These are phyloP conservation scores for human DNA, from an alignment of 2,113 vertebrate genomes.

Conservation along the genomic window DNA sequence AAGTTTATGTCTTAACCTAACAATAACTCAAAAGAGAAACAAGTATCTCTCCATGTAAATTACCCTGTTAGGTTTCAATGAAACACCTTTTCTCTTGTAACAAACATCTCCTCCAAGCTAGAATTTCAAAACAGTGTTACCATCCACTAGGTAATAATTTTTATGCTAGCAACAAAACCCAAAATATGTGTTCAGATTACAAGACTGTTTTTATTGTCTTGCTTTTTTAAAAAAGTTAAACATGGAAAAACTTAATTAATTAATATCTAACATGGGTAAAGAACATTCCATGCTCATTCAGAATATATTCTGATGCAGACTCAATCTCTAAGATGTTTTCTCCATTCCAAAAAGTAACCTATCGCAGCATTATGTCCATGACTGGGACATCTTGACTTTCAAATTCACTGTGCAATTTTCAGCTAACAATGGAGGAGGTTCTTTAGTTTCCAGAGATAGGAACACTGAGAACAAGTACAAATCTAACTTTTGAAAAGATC, in stretches of 20 bases:
- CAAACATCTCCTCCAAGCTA: not conserved
- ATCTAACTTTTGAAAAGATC: slow-evolving; percentile 15
- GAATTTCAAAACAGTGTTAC: slow-evolving; percentile 32
- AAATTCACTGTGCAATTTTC: slow-evolving; percentile 36
- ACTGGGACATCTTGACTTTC: slow-evolving; percentile 37
- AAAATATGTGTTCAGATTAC: slow-evolving; percentile 11
- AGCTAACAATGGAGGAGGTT: not conserved
- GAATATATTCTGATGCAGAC: slow-evolving; percentile 31
- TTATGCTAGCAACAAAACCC: slow-evolving; percentile 3
- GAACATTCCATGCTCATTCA: slow-evolving; percentile 31
- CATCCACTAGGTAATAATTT: not conserved
- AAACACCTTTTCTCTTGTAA: slow-evolving; percentile 12
- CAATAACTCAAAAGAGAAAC: slow-evolving; percentile 31
- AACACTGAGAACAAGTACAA: slow-evolving; percentile 14
- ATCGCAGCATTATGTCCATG: not conserved
- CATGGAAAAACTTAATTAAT: slow-evolving; percentile 38
- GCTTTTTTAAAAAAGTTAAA: slow-evolving; percentile 38
- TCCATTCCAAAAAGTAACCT: slow-evolving; percentile 24
- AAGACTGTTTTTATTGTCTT: slow-evolving; percentile 51
- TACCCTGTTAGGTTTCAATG: not conserved
- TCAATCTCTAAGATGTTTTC: not conserved
- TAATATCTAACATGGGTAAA: slow-evolving; percentile 53
- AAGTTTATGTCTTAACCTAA: slow-evolving; percentile 3
- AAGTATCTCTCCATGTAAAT: slow-evolving; percentile 7
- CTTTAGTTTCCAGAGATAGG: slow-evolving; percentile 7